phyloP scores from a whole-genome alignment of 2,888 invertebrate species.

The Chrysopilus asiliformis region DNA sequence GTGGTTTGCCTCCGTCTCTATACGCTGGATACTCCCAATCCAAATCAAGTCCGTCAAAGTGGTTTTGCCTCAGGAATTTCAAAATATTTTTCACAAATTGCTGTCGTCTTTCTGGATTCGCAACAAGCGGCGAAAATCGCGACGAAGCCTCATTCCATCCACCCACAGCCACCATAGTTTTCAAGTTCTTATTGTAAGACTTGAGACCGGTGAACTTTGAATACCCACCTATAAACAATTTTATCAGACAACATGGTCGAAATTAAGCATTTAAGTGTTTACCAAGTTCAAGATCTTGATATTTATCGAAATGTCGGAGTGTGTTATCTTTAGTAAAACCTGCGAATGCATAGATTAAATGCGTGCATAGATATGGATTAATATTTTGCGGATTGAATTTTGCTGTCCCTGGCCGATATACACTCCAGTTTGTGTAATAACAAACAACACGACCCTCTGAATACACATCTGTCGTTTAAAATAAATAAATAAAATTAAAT shows the following conservation, averaged over 20 bases:
- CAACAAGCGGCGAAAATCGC: constrained; percentile 78
- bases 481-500: constrained; percentile 3
- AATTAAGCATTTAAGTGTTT: constrained; percentile 16
- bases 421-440: constrained; percentile 90
- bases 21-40: constrained; percentile 60
- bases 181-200: constrained; percentile 81
- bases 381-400: constrained; percentile 88
- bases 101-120: constrained; percentile 57
- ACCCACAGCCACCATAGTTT: constrained; percentile 82
- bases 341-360: constrained; percentile 85
- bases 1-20: constrained; percentile 53
- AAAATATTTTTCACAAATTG: constrained; percentile 72
- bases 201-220: constrained; percentile 88
- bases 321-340: constrained; percentile 85
- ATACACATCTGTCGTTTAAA: constrained; percentile 23
- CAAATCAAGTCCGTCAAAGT: constrained; percentile 84
- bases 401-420: constrained; percentile 79
- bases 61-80: constrained; percentile 79
- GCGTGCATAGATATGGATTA: constrained; percentile 87
- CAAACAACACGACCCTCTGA: constrained; percentile 68
- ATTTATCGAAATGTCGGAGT: constrained; percentile 84
- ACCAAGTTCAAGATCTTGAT: constrained; percentile 94
- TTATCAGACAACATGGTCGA: not conserved
- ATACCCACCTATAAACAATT: constrained; percentile 58
- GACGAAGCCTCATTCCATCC: constrained; percentile 90